phyloP scores from a whole-genome alignment of 2,113 vertebrate species.

The Tachysurus fulvidraco region DNA sequence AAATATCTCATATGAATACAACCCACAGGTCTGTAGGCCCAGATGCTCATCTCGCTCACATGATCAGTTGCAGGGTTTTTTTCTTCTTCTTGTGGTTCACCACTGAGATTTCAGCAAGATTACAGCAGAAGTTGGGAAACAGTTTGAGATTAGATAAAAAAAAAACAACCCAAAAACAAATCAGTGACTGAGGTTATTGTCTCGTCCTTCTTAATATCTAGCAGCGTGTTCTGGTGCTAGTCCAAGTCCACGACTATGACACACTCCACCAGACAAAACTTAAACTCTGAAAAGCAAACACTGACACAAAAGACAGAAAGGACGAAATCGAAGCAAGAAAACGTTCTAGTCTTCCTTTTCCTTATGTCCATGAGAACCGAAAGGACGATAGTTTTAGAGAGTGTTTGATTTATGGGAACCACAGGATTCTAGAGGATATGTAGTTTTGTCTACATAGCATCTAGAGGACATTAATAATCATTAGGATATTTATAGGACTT shows the following conservation, averaged over 20 bases:
- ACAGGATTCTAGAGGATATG: not conserved
- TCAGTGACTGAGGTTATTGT: not conserved
- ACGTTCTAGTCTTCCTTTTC: not conserved
- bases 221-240: too few species aligned
- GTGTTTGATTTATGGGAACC: slow-evolving; percentile 27
- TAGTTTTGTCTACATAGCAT: slow-evolving; percentile 13
- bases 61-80: not conserved
- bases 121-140: not conserved
- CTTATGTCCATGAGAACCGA: not conserved
- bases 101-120: not conserved
- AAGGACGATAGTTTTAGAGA: not conserved
- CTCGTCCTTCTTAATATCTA: not conserved
- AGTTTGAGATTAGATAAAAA: not conserved
- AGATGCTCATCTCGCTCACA: not conserved
- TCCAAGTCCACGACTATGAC: too few species aligned
- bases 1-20: not conserved
- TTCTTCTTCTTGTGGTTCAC: not conserved
- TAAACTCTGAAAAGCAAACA: too few species aligned
- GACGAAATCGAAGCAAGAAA: not conserved
- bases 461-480: slow-evolving; percentile 25
- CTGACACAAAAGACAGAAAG: too few species aligned
- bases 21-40: not conserved
- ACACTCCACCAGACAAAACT: too few species aligned
- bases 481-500: slow-evolving; percentile 19
- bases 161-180: too few species aligned